A percentile compares a stretch with the other conserved stretches of the same genome.
These are phyloP conservation scores for Apotomis betuletana DNA, from an alignment of 2,888 invertebrate genomes.

Conservation along the genomic window DNA sequence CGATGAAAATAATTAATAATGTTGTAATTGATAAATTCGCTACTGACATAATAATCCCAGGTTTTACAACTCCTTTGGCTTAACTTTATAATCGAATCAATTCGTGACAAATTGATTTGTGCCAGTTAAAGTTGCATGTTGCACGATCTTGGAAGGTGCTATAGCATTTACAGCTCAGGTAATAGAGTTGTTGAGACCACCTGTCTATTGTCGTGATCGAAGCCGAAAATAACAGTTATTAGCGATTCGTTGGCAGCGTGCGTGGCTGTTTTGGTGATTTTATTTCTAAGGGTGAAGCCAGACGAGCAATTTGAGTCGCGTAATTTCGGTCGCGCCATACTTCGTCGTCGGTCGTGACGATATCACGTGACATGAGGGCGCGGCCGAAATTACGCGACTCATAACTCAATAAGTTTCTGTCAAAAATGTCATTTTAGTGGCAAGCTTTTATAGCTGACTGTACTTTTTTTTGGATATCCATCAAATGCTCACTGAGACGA, in stretches of 20 bases:
- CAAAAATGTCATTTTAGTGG: no score
- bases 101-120: constrained; percentile 56
- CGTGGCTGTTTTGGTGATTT: constrained; percentile 32
- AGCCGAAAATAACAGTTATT: constrained; percentile 44
- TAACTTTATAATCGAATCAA: constrained; percentile 47
- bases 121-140: constrained; percentile 46
- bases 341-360: no score
- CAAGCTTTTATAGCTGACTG: no score
- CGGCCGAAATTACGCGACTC: no score
- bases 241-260: constrained; percentile 50
- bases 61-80: background rate
- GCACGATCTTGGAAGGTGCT: background rate
- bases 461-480: no score
- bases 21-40: no score
- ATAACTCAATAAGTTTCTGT: no score
- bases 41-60: background rate
- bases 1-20: no score
- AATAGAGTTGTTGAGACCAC: constrained; percentile 6
- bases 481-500: no score
- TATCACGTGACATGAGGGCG: no score
- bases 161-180: background rate
- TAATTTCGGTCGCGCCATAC: no score
- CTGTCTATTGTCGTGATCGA: constrained; percentile 48
- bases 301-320: no score
- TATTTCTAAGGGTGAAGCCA: background rate